Evolutionary conservation across 2,797 vertebrate species (phyloP).

Genomic region (Tinamus major): DNA sequence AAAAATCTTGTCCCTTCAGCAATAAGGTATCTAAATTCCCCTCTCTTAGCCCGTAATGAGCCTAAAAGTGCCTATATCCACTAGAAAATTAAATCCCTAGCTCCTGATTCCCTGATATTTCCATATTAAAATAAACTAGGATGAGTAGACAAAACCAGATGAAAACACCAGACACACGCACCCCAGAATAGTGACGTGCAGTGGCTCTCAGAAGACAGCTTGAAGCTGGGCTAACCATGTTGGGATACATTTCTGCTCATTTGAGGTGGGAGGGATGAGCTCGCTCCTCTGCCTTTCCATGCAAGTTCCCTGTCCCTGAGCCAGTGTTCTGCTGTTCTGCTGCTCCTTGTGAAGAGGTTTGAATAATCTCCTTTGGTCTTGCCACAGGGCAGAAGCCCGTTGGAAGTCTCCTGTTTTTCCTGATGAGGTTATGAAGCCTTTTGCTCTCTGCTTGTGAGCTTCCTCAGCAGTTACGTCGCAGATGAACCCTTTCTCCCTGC

Average conservation of each 20-base stretch:
- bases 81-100: background rate
- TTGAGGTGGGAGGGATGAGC: background rate
- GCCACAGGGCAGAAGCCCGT: background rate
- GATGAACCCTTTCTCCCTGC: accelerated
- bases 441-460: background rate
- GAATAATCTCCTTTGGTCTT: background rate
- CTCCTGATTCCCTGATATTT: background rate
- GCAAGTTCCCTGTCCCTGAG: background rate
- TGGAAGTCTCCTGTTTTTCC: background rate
- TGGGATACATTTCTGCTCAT: background rate
- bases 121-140: background rate
- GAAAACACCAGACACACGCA: background rate
- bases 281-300: background rate
- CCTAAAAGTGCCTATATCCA: background rate
- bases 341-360: background rate
- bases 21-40: background rate
- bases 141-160: background rate
- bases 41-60: background rate
- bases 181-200: background rate
- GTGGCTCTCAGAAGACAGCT: background rate
- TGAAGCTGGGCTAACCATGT: background rate
- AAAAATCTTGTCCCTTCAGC: background rate
- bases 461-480: background rate
- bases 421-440: background rate
- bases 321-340: background rate